Evolutionary conservation across 2,113 vertebrate genomes (phyloP).

Genomic region (Corydoras maculifer): DNA sequence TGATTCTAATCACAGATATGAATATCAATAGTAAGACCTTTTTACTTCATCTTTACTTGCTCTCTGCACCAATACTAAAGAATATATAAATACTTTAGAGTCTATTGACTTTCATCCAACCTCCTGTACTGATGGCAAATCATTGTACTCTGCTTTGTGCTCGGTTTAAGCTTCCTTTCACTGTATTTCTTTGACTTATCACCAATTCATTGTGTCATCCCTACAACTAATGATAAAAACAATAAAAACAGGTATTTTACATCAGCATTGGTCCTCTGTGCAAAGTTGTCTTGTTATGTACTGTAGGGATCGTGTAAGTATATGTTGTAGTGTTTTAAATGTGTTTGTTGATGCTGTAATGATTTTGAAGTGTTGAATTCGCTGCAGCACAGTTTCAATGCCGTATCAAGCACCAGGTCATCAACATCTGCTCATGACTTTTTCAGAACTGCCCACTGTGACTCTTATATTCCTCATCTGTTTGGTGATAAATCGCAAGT

Average conservation of each 20-base stretch:
- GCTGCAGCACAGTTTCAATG: too few relatives aligned
- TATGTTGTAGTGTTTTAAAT: neutral
- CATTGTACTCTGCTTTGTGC: conserved; percentile 65
- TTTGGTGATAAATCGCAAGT: conserved; percentile 24
- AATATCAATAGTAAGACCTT: conserved; percentile 3
- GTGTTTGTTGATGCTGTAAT: neutral
- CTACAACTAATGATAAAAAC: conserved; percentile 70
- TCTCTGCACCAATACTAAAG: neutral
- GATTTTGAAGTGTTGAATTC: too few relatives aligned
- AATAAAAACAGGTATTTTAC: conserved; percentile 67
- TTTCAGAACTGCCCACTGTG: conserved; percentile 6
- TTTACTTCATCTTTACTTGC: neutral
- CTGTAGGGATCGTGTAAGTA: neutral
- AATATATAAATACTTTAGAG: conserved; percentile 5
- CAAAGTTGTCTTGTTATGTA: neutral
- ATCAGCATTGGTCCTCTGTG: conserved; percentile 5
- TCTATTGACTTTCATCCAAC: conserved; percentile 32
- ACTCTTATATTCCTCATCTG: conserved; percentile 5
- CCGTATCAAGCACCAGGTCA: neutral
- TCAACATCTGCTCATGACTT: neutral
- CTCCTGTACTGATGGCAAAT: conserved; percentile 56
- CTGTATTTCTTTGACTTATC: conserved; percentile 65
- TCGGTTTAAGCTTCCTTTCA: conserved; percentile 63
- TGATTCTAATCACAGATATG: conserved; percentile 2
- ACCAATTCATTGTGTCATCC: conserved; percentile 61